Evolutionary conservation across 2,888 invertebrate genomes (phyloP).

Genomic region (Microchrysa polita): DNA sequence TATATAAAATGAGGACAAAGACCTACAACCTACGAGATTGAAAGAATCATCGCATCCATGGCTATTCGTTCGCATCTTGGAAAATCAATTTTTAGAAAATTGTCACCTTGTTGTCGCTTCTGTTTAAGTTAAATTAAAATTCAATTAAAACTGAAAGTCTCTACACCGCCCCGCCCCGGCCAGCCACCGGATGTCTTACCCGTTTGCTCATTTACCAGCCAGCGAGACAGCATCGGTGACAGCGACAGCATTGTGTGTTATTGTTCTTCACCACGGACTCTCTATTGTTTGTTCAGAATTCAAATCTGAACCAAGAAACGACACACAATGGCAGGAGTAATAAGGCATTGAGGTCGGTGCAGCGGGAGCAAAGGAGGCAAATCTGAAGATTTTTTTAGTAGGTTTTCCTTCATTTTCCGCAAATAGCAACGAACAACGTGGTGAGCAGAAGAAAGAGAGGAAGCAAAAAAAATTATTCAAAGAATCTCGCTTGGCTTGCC

Average conservation of each 20-base stretch:
- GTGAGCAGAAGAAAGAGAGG: too few relatives aligned
- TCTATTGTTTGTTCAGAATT: slow-evolving; percentile 1
- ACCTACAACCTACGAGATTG: too few relatives aligned
- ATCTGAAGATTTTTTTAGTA: too few relatives aligned
- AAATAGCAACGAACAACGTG: too few relatives aligned
- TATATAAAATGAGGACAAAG: not conserved
- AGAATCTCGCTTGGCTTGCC: too few relatives aligned
- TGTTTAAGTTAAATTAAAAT: slow-evolving; percentile 37
- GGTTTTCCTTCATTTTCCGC: too few relatives aligned
- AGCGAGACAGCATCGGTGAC: not conserved
- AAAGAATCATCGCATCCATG: too few relatives aligned
- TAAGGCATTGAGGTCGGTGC: too few relatives aligned
- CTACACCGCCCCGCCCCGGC: not conserved
- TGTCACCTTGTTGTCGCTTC: slow-evolving; percentile 34
- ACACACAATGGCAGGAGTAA: not conserved
- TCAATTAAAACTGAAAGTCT: slow-evolving; percentile 38
- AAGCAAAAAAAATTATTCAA: too few relatives aligned
- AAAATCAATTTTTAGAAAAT: slow-evolving; percentile 31
- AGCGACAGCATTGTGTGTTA: not conserved
- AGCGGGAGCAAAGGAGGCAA: too few relatives aligned
- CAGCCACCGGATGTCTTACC: too few relatives aligned
- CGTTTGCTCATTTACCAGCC: not conserved
- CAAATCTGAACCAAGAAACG: not conserved
- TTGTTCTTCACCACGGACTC: not conserved
- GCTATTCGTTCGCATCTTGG: not conserved